phyloP scores from a whole-genome alignment of 2,888 invertebrate species.

The Pecten maximus region DNA sequence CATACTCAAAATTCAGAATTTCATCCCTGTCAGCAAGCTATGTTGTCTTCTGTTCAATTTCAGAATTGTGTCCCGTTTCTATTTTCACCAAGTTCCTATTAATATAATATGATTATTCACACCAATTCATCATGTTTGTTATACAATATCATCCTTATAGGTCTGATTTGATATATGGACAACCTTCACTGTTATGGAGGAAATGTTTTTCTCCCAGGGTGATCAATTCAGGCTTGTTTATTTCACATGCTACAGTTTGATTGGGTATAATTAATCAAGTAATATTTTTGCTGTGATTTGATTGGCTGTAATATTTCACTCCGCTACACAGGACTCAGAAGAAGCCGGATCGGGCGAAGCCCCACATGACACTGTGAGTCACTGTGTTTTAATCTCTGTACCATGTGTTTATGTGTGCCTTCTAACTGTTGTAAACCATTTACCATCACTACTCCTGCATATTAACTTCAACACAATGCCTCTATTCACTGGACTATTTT shows the following conservation, averaged over 20 bases:
- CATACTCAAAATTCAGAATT: too few relatives aligned
- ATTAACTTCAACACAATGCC: neutral
- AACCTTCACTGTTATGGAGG: too few relatives aligned
- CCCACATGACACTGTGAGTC: neutral
- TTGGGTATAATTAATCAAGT: neutral
- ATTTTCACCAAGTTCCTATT: too few relatives aligned
- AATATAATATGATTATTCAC: too few relatives aligned
- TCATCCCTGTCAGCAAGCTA: too few relatives aligned
- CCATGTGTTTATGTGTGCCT: neutral
- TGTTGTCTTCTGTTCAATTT: too few relatives aligned
- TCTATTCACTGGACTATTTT: neutral
- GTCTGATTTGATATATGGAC: too few relatives aligned
- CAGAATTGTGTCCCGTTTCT: too few relatives aligned
- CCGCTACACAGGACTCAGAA: neutral
- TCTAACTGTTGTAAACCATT: constrained; percentile 7
- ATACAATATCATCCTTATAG: too few relatives aligned
- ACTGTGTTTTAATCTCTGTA: neutral
- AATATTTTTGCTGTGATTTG: constrained; percentile 7
- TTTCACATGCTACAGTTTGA: neutral
- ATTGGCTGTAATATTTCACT: constrained; percentile 14
- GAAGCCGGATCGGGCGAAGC: neutral
- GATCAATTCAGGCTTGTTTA: neutral
- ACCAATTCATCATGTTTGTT: too few relatives aligned
- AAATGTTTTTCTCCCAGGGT: too few relatives aligned
- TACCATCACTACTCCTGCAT: neutral